phyloP scores from a whole-genome alignment of 2,797 vertebrate species.

The Uromys caudimaculatus region DNA sequence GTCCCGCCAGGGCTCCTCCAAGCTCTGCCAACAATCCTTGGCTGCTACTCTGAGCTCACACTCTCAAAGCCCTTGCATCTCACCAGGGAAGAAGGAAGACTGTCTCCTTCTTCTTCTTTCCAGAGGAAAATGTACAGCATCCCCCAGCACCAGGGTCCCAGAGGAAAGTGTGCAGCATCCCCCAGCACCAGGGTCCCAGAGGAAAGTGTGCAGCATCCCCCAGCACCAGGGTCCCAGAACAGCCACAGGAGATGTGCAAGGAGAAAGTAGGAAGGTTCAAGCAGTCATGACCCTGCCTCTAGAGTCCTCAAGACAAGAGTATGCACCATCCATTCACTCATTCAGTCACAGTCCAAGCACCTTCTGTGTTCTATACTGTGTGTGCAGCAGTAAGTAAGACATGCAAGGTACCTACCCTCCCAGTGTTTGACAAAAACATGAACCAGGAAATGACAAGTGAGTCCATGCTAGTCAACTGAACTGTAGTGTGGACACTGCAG shows the following conservation, averaged over 20 bases:
- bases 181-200: neutral
- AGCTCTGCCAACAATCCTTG: neutral
- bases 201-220: neutral
- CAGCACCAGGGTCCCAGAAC: neutral
- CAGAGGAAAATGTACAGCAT: neutral
- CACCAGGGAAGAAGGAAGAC: neutral
- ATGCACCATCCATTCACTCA: neutral
- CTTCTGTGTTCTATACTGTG: neutral
- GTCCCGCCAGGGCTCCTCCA: neutral
- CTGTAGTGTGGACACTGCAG: neutral
- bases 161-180: neutral
- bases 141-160: neutral
- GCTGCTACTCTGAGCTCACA: neutral
- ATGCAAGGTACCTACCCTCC: neutral
- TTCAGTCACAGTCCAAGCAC: neutral
- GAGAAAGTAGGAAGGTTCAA: neutral
- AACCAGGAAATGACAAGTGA: neutral
- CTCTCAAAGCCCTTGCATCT: neutral
- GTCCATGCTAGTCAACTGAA: neutral
- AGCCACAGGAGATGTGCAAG: neutral
- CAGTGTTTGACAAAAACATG: neutral
- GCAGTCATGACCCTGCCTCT: neutral
- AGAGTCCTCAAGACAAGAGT: neutral
- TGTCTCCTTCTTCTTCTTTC: neutral
- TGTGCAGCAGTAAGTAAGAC: neutral